phyloP scores from a whole-genome alignment of 2,888 invertebrate species.

The Pachycephus smyrnensis region DNA sequence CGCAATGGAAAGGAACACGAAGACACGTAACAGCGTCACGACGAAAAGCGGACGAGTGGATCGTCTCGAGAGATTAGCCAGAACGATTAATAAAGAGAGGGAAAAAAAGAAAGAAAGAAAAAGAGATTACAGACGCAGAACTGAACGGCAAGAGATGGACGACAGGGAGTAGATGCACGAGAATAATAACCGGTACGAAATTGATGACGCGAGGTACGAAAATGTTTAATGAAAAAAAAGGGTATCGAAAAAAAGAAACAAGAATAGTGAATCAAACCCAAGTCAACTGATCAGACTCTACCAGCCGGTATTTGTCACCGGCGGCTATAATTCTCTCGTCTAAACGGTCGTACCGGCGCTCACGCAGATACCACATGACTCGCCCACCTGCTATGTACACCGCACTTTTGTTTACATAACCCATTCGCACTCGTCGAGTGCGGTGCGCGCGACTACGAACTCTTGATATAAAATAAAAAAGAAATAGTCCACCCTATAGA shows the following conservation, averaged over 20 bases:
- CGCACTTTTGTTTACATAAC: conserved; percentile 54
- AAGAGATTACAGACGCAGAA: neutral
- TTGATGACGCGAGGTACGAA: neutral
- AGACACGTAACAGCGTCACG: neutral
- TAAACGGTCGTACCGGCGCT: conserved; percentile 12
- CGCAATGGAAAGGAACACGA: neutral
- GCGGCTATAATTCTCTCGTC: conserved; percentile 2
- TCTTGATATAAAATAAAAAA: neutral
- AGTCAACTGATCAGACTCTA: neutral
- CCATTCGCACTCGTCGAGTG: conserved; percentile 34
- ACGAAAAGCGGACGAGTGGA: neutral
- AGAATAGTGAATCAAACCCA: neutral
- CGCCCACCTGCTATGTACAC: conserved; percentile 55
- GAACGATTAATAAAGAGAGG: neutral
- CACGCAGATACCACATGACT: conserved; percentile 45
- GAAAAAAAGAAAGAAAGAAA: neutral
- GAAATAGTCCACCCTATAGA: neutral
- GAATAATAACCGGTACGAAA: neutral
- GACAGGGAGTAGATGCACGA: neutral
- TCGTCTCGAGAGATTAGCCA: neutral
- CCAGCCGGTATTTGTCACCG: neutral
- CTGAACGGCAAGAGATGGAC: neutral
- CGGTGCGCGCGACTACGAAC: conserved; percentile 10
- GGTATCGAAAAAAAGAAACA: no score
- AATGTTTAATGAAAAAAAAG: neutral